Conservation (phyloP, 2,113 vertebrate genomes). For the Geothlypis trichas region DNA sequence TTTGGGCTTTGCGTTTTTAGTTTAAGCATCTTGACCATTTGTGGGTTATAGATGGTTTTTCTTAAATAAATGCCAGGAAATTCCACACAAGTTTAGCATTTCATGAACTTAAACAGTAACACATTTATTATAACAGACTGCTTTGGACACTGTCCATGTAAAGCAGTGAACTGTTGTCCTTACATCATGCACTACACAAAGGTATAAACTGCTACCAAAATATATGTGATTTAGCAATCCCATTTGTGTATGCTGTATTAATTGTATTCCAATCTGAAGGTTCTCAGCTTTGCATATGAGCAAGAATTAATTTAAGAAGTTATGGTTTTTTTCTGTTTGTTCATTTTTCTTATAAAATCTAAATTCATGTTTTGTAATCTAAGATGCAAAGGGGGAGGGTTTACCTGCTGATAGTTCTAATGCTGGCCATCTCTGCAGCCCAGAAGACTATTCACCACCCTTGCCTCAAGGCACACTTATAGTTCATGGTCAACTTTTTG, state of each 20-base stretch:
- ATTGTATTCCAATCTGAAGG: neutral
- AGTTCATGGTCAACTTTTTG: neutral
- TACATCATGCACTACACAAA: neutral
- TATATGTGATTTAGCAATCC: neutral
- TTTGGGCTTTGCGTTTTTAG: neutral
- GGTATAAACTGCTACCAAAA: neutral
- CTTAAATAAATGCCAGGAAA: slow-evolving; percentile 31
- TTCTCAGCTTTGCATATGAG: neutral
- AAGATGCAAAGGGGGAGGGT: neutral
- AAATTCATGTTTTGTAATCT: neutral
- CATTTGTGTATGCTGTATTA: neutral
- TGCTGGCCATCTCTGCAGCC: neutral
- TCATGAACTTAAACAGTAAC: neutral
- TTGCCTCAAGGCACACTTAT: neutral
- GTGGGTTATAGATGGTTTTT: neutral
- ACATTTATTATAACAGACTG: neutral
- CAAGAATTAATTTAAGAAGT: neutral
- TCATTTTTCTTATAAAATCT: neutral
- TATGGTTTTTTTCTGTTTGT: neutral
- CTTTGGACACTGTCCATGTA: neutral
- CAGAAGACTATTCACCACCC: neutral
- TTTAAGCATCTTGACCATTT: neutral
- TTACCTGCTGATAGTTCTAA: neutral
- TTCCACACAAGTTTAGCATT: slow-evolving; percentile 23
- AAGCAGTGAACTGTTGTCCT: neutral